A percentile compares a stretch with the other conserved stretches of the same genome.
These are phyloP conservation scores for Penaeus monodon DNA, from an alignment of 2,888 invertebrate species.

Conservation along the genomic window DNA sequence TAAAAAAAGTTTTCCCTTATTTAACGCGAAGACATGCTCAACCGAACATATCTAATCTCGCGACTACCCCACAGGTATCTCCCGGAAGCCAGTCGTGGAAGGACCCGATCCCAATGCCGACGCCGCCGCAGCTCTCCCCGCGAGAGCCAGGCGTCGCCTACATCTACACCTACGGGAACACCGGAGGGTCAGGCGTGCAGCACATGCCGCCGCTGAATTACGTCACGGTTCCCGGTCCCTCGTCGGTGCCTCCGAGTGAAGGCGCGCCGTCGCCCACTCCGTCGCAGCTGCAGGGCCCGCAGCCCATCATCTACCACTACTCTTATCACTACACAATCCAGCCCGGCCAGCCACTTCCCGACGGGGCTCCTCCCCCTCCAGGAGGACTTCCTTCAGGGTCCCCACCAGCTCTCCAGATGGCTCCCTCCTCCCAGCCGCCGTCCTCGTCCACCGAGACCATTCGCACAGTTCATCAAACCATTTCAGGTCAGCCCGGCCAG, in stretches of 20 bases:
- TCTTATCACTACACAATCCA: slow-evolving; percentile 65
- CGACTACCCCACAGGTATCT: slow-evolving; percentile 49
- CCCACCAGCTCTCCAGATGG: slow-evolving; percentile 58
- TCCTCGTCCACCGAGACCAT: not conserved
- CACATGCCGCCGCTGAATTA: slow-evolving; percentile 64
- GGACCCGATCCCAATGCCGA: slow-evolving; percentile 63
- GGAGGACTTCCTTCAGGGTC: slow-evolving; percentile 22
- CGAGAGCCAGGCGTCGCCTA: slow-evolving; percentile 64
- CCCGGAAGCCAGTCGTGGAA: slow-evolving; percentile 64
- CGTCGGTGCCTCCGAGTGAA: slow-evolving; percentile 57
- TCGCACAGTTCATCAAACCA: not conserved
- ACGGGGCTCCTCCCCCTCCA: slow-evolving; percentile 61
- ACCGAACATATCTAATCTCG: too few relatives aligned
- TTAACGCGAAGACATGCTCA: too few relatives aligned
- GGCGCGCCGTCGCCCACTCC: slow-evolving; percentile 64
- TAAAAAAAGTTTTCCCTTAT: too few relatives aligned
- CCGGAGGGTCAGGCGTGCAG: slow-evolving; percentile 56
- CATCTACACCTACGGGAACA: slow-evolving; percentile 61
- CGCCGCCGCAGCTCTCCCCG: slow-evolving; percentile 63
- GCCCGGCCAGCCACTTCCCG: slow-evolving; percentile 64
- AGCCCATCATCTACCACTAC: slow-evolving; percentile 65
- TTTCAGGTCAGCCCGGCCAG: not conserved
- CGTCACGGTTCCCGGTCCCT: slow-evolving; percentile 52
- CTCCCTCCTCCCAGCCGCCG: slow-evolving; percentile 13
- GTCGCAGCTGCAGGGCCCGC: slow-evolving; percentile 38